Evolutionary conservation across 2,888 invertebrate genomes (phyloP).

Genomic region (Lissonota sp.): DNA sequence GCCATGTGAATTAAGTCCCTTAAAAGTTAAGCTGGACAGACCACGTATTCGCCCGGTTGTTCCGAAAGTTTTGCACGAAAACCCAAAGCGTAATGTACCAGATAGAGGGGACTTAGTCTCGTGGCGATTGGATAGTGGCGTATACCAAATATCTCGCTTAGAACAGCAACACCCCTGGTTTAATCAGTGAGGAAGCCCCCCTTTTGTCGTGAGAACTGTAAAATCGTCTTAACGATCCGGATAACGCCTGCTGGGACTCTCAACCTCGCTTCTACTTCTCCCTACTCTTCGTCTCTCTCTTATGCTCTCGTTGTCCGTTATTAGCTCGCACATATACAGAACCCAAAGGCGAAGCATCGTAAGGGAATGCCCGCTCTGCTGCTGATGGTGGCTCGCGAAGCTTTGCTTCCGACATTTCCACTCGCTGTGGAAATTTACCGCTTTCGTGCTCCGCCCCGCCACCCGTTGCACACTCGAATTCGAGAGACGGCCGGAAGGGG

Average conservation of each 20-base stretch:
- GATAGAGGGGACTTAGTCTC: too few relatives aligned
- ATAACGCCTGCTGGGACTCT: slow-evolving; percentile 65
- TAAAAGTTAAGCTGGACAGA: slow-evolving; percentile 63
- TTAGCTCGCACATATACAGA: slow-evolving; percentile 67
- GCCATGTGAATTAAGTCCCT: slow-evolving; percentile 67
- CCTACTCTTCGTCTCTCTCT: slow-evolving; percentile 34
- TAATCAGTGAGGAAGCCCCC: slow-evolving; percentile 64
- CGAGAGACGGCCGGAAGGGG: slow-evolving; percentile 48
- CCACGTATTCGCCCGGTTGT: slow-evolving; percentile 26
- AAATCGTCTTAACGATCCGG: slow-evolving; percentile 73
- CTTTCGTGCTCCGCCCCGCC: slow-evolving; percentile 55
- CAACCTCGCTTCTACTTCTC: slow-evolving; percentile 37
- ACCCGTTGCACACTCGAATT: slow-evolving; percentile 56
- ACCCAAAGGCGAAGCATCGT: slow-evolving; percentile 32
- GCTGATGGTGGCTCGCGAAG: slow-evolving; percentile 53
- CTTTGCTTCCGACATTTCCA: slow-evolving; percentile 67
- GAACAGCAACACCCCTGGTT: slow-evolving; percentile 44
- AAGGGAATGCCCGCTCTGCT: slow-evolving; percentile 29
- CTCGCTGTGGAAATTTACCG: slow-evolving; percentile 67
- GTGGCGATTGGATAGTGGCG: slow-evolving; percentile 33
- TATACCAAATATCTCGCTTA: slow-evolving; percentile 8
- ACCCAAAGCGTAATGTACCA: neutral
- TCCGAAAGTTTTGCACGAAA: slow-evolving; percentile 9
- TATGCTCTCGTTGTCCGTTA: slow-evolving; percentile 58
- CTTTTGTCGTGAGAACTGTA: slow-evolving; percentile 47